A percentile compares a stretch with the other conserved stretches of the same genome.
Evolutionary conservation across 2,113 vertebrate genomes (phyloP).

Genomic region (Gadus macrocephalus): DNA sequence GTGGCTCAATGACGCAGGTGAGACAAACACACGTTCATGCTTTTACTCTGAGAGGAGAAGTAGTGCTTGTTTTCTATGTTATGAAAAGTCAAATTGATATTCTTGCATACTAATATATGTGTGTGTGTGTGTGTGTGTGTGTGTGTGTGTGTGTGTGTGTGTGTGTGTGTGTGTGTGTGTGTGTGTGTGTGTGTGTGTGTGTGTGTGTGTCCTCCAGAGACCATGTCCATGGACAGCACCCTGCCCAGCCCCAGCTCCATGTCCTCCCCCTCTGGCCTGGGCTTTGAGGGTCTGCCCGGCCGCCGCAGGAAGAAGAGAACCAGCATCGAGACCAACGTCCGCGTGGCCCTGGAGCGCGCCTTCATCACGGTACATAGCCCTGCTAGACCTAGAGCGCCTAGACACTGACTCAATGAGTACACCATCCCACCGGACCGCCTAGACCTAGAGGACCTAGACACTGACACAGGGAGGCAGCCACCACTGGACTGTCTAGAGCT

Average conservation of each 20-base stretch:
- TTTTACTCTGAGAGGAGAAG: neutral
- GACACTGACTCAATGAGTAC: too few species aligned
- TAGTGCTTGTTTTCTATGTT: too few species aligned
- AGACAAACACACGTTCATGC: neutral
- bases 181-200: conserved; percentile 18
- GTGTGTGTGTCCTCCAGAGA: conserved; percentile 68
- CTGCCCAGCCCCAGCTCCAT: conserved; percentile 86
- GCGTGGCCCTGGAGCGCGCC: conserved; percentile 88
- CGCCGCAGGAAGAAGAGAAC: conserved; percentile 93
- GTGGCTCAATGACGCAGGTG: conserved; percentile 91
- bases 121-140: neutral
- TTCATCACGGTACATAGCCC: conserved; percentile 79
- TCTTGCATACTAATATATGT: neutral
- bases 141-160: conserved; percentile 2
- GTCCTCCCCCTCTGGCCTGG: conserved; percentile 77
- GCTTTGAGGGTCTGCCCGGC: conserved; percentile 82
- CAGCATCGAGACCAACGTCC: conserved; percentile 93
- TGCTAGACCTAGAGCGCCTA: conserved; percentile 88
- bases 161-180: conserved; percentile 10
- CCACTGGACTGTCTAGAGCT: too few species aligned
- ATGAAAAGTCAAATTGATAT: too few species aligned
- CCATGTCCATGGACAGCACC: conserved; percentile 89
- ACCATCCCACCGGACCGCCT: too few species aligned
- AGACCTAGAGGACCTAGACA: too few species aligned
- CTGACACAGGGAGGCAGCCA: too few species aligned